A percentile compares a stretch with the other conserved stretches of the same genome.
Evolutionary conservation across 2,113 vertebrate species (phyloP).

Genomic region (Scolopax mira): DNA sequence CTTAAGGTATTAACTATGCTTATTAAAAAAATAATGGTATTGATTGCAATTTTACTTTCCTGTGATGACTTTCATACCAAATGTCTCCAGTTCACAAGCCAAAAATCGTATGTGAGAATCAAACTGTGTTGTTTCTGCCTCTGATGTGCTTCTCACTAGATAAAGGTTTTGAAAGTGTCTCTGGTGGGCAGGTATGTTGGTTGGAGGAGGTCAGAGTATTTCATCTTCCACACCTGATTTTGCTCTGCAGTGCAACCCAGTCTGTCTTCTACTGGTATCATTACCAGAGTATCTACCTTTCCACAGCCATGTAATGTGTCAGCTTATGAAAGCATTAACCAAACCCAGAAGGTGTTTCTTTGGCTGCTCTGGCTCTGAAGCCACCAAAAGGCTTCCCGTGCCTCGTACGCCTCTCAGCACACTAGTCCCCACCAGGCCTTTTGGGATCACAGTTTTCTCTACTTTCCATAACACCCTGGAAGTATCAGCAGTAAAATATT

Average conservation of each 20-base stretch:
- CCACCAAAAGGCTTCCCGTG: background rate
- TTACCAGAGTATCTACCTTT: background rate
- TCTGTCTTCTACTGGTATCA: background rate
- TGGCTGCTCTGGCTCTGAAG: background rate
- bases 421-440: background rate
- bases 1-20: background rate
- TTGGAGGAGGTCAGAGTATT: background rate
- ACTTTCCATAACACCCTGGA: background rate
- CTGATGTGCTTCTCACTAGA: background rate
- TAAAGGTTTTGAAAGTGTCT: background rate
- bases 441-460: background rate
- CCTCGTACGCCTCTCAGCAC: background rate
- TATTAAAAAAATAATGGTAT: background rate
- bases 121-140: background rate
- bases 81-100: background rate
- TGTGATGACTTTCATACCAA: background rate
- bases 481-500: background rate
- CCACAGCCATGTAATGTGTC: background rate
- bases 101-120: background rate
- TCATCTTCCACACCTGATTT: background rate
- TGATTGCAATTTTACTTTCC: slow-evolving; percentile 9
- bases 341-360: background rate
- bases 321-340: background rate
- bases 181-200: background rate
- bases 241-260: background rate